Percentiles rank a stretch among this genome's conserved stretches.
These are phyloP conservation scores for Ochotona curzoniae DNA, from an alignment of 2,113 vertebrate species.

Conservation along the genomic window DNA sequence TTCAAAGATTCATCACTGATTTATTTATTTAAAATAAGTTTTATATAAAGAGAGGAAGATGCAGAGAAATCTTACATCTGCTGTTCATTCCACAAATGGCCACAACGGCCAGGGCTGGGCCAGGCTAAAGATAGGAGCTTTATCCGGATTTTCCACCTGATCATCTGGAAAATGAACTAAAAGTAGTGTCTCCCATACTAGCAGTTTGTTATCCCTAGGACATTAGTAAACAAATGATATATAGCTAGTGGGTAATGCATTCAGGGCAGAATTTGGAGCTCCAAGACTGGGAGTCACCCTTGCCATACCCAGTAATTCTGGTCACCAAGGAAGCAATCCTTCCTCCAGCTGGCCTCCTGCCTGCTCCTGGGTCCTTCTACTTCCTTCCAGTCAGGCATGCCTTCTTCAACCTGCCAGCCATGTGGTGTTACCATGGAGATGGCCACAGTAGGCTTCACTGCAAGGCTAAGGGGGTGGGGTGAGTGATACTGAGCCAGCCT, in stretches of 20 bases:
- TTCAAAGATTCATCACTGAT: too few species aligned
- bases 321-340: neutral
- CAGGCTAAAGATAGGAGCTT: too few species aligned
- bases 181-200: neutral
- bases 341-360: neutral
- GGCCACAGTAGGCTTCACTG: neutral
- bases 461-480: neutral
- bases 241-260: neutral
- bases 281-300: neutral
- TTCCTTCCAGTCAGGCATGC: neutral
- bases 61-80: too few species aligned
- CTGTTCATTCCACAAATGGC: too few species aligned
- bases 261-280: neutral
- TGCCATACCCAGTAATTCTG: neutral
- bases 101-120: too few species aligned
- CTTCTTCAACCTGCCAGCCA: neutral
- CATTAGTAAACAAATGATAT: neutral
- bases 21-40: too few species aligned
- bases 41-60: too few species aligned
- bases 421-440: constrained; percentile 57
- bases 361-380: neutral
- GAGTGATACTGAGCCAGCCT: neutral
- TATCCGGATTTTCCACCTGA: neutral
- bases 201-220: neutral
- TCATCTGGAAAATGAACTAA: neutral